Base-by-base conservation (phyloP, 2,888 invertebrate species). In the Perdita meconis region DNA sequence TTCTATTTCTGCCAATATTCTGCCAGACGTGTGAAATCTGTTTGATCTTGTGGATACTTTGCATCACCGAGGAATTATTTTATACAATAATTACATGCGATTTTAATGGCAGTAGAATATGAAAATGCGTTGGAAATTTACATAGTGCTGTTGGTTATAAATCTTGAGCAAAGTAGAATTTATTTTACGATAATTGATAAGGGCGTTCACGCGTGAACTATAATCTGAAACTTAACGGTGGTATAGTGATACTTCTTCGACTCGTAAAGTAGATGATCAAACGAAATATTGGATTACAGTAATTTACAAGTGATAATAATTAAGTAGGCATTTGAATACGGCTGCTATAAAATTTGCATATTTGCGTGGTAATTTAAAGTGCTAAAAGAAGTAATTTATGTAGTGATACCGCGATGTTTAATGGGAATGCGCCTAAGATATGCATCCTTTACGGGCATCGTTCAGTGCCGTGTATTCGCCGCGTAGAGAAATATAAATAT, bases 391-490 rank as follows among this genome's bases (percentile, higher is more conserved):
- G 42, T 76, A 66, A 70, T 76, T 61, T 47, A 65, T 53, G 47
- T 59, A 13, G 63, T 26, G n/a, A 26, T 57, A 44, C 22, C 60
- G 51, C 26, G 50, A 63, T 78, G 40, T 61, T 78, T 76, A 76
- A 76, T 70, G 57, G 63, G 53, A 26, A 22, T 38, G 16, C 38
- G 38, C 40, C 34, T 40, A 24, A 36, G 10, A 26, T 78, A 78
- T 40, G 34, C 60, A 34, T 13, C 42, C 8, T n/a, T 22, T 50
- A 22, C 36, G 38, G 65, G 53, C 53, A 72, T 47, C 55, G 22
- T 57, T 68, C 44, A 44, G 10, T 19, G 44, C 44, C 10, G 36
- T 24, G n/a, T 5, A n/a, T n/a, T n/a, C n/a, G n/a, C n/a, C n/a
- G n/a, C n/a, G n/a, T n/a, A n/a, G n/a, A n/a, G n/a, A n/a, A n/a